Conservation (phyloP, 2,797 vertebrate species). For the Poeciliopsis gracilis region DNA sequence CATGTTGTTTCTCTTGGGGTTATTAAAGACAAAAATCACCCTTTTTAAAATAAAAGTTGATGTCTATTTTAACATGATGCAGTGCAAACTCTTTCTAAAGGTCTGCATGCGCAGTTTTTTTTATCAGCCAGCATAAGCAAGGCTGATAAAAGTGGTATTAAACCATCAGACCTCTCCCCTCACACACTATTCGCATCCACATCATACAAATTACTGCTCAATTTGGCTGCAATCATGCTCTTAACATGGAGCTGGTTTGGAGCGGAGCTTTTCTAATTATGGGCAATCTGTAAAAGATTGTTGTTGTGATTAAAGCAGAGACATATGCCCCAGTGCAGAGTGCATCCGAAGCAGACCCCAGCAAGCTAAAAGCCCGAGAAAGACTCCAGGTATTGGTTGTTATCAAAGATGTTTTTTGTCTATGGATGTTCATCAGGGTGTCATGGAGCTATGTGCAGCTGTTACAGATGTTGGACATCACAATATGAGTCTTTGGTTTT, state of each 20-base stretch:
- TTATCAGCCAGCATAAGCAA: conserved; percentile 59
- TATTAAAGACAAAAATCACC: conserved; percentile 58
- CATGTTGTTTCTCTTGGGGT: conserved; percentile 72
- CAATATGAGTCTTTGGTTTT: not conserved
- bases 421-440: not conserved
- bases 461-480: not conserved
- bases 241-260: conserved; percentile 81
- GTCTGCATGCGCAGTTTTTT: conserved; percentile 49
- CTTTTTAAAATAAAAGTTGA: conserved; percentile 36
- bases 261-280: conserved; percentile 82
- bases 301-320: conserved; percentile 79
- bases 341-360: conserved; percentile 64
- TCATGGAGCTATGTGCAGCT: not conserved
- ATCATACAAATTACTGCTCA: conserved; percentile 82
- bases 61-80: conserved; percentile 38
- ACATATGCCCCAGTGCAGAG: conserved; percentile 65
- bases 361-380: conserved; percentile 40
- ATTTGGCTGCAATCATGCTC: conserved; percentile 82
- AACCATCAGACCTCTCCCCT: conserved; percentile 73
- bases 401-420: conserved; percentile 9
- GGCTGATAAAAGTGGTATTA: conserved; percentile 77
- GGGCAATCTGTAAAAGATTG: conserved; percentile 81
- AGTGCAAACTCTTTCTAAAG: conserved; percentile 10
- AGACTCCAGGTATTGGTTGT: conserved; percentile 23
- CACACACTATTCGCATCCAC: conserved; percentile 68